These are phyloP conservation scores for Cerastis rubricosa DNA, from an alignment of 2,888 invertebrate genomes.

Conservation along the genomic window DNA sequence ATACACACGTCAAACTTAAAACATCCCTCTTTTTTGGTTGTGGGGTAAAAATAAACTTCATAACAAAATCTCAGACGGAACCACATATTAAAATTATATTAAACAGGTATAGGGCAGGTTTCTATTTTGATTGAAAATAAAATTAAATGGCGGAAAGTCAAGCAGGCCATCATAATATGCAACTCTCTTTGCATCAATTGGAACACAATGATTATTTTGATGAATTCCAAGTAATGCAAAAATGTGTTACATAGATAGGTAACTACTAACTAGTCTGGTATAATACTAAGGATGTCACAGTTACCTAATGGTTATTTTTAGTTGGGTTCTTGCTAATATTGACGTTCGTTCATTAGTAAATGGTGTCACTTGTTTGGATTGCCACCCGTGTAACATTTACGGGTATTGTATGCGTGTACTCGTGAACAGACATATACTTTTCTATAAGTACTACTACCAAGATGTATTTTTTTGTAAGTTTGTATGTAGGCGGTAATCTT, in stretches of 20 bases:
- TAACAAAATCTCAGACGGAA: neutral
- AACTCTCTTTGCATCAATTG: neutral
- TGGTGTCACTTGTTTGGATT: slow-evolving; percentile 53
- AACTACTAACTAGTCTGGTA: neutral
- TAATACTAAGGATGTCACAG: slow-evolving; percentile 27
- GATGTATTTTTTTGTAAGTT: too few species aligned
- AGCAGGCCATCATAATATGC: neutral
- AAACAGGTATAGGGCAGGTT: too few species aligned
- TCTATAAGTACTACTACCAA: too few species aligned
- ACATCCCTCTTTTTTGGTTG: too few species aligned
- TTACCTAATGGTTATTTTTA: slow-evolving; percentile 36
- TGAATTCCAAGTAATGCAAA: neutral
- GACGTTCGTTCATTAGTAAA: slow-evolving; percentile 44
- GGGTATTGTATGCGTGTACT: neutral
- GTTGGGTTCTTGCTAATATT: slow-evolving; percentile 56
- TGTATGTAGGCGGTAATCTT: too few species aligned
- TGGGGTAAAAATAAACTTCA: too few species aligned
- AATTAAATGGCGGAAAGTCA: neutral
- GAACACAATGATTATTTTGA: neutral
- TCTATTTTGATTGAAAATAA: neutral
- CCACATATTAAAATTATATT: neutral
- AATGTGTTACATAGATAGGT: neutral
- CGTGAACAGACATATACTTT: neutral
- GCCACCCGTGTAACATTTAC: slow-evolving; percentile 34
- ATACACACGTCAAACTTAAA: too few species aligned